Conservation (phyloP, 2,888 invertebrate species). For the Nomada goodeniana region DNA sequence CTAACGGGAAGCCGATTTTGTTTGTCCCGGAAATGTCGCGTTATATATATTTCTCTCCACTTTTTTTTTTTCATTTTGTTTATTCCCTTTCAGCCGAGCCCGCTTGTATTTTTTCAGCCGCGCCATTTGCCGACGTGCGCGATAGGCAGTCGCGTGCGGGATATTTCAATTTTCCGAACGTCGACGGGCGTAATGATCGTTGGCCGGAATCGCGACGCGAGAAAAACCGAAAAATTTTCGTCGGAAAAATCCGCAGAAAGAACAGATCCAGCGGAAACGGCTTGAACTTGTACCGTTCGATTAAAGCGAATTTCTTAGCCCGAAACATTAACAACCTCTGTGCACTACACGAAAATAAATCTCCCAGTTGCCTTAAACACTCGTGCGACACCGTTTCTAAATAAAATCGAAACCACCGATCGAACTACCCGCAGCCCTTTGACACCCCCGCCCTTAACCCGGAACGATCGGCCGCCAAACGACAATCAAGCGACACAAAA, state of each 20-base stretch:
- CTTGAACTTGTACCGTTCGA: background rate
- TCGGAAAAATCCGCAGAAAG: background rate
- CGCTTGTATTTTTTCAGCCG: background rate
- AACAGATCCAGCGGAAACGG: background rate
- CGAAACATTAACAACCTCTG: too few species aligned
- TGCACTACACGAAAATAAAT: too few species aligned
- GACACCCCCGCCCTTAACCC: too few species aligned
- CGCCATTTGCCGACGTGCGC: too few species aligned
- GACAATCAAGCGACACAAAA: too few species aligned
- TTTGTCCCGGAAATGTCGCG: background rate
- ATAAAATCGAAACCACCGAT: too few species aligned
- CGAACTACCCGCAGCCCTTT: too few species aligned
- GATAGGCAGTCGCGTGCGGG: background rate
- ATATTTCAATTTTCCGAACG: constrained; percentile 34
- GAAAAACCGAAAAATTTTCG: background rate
- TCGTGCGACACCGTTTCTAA: too few species aligned
- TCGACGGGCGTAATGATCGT: constrained; percentile 11
- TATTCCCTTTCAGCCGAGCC: background rate
- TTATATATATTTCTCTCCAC: background rate
- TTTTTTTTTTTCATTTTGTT: background rate
- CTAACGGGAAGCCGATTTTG: background rate
- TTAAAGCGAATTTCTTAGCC: background rate
- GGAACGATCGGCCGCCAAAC: too few species aligned
- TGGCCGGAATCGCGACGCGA: background rate
- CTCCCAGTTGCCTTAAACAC: too few species aligned